Percentiles rank a stretch among this genome's conserved stretches.
phyloP scores from a whole-genome alignment of 2,113 vertebrate species.

The Cryptotis parvus region DNA sequence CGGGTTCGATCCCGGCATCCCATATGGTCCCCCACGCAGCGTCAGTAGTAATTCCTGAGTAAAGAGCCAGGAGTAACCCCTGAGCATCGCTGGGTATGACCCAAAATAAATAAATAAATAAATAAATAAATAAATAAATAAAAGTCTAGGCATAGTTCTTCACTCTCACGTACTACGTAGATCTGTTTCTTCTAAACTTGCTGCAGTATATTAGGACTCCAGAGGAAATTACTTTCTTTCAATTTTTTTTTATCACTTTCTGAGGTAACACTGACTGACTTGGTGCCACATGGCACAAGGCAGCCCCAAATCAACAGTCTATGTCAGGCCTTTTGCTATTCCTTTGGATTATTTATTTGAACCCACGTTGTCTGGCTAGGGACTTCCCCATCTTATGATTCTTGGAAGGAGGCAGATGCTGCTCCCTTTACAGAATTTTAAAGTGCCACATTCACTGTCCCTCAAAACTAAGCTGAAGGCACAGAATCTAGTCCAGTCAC shows the following conservation, averaged over 20 bases:
- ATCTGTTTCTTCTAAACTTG: slow-evolving; percentile 28
- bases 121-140: no score
- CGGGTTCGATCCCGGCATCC: no score
- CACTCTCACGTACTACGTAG: background rate
- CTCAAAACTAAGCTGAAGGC: background rate
- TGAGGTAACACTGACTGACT: slow-evolving; percentile 65
- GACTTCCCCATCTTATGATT: slow-evolving; percentile 72
- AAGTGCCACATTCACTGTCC: slow-evolving; percentile 42
- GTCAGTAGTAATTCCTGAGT: no score
- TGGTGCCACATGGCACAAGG: slow-evolving; percentile 29
- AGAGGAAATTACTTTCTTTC: no score
- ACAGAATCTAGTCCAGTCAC: background rate
- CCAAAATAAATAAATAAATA: no score
- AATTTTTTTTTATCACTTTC: slow-evolving; percentile 57
- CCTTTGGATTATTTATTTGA: slow-evolving; percentile 66
- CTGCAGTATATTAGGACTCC: slow-evolving; percentile 29
- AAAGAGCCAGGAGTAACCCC: no score
- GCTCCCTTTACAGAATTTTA: slow-evolving; percentile 30
- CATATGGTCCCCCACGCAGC: no score
- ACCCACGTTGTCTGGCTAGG: slow-evolving; percentile 76
- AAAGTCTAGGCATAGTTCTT: background rate
- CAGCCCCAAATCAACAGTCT: slow-evolving; percentile 22
- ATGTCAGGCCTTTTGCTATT: slow-evolving; percentile 54
- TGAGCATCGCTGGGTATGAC: no score
- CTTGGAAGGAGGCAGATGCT: slow-evolving; percentile 69